These are phyloP conservation scores for Vanessa cardui DNA, from an alignment of 2,888 invertebrate genomes.

Conservation along the genomic window DNA sequence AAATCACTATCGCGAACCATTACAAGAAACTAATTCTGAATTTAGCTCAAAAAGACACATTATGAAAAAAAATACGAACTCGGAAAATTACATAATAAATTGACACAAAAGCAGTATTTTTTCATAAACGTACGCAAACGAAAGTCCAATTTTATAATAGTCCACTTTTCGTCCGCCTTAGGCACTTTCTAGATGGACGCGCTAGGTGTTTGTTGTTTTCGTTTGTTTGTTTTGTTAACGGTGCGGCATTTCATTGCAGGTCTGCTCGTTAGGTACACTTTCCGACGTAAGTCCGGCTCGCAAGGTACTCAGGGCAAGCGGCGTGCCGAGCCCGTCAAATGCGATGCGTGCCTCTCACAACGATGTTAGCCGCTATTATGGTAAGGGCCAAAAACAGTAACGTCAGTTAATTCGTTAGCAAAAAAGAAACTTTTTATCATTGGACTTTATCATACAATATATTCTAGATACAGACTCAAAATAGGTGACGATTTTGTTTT, in stretches of 20 bases:
- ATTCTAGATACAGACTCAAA: background rate
- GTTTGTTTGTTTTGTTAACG: conserved; percentile 81
- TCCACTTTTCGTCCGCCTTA: conserved; percentile 75
- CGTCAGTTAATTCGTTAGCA: conserved; percentile 18
- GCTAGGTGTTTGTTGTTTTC: conserved; percentile 71
- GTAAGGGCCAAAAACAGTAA: conserved; percentile 63
- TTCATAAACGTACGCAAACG: conserved; percentile 51
- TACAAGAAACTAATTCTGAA: conserved; percentile 55
- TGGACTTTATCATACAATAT: background rate
- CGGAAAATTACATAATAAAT: background rate
- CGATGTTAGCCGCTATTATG: conserved; percentile 80
- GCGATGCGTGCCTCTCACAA: conserved; percentile 83
- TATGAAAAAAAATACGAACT: too few species aligned
- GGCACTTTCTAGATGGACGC: conserved; percentile 81
- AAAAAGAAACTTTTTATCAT: background rate
- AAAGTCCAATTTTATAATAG: conserved; percentile 69
- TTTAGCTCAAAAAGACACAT: conserved; percentile 58
- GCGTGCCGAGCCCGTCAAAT: conserved; percentile 80
- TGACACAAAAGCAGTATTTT: background rate
- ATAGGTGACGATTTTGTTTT: conserved; percentile 39
- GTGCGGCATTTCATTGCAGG: conserved; percentile 83
- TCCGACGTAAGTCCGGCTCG: conserved; percentile 83
- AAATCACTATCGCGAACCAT: conserved; percentile 13
- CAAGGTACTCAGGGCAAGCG: conserved; percentile 80
- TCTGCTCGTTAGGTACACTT: conserved; percentile 84